Evolutionary conservation across 2,113 vertebrate genomes (phyloP).

Genomic region (Donacobius atricapilla): DNA sequence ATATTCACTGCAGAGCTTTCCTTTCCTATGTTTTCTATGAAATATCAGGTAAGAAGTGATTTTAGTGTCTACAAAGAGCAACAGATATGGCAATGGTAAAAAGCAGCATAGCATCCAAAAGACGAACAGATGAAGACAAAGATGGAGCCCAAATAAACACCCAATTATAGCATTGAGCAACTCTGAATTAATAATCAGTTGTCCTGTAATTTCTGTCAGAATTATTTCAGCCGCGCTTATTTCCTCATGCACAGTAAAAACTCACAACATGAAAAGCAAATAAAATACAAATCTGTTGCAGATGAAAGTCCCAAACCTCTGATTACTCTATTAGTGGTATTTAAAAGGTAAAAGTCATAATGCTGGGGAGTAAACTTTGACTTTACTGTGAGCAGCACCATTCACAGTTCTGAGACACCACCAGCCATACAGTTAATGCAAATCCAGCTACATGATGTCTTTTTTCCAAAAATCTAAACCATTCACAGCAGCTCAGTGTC

Average conservation of each 20-base stretch:
- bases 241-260: neutral
- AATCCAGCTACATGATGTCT: neutral
- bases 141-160: neutral
- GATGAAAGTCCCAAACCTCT: neutral
- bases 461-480: neutral
- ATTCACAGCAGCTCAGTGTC: neutral
- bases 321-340: neutral
- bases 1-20: neutral
- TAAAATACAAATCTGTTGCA: neutral
- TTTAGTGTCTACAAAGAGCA: neutral
- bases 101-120: neutral
- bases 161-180: neutral
- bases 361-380: neutral
- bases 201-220: neutral
- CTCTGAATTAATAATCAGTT: neutral
- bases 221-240: neutral
- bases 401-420: neutral
- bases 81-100: neutral
- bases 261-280: neutral
- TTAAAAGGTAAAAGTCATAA: neutral
- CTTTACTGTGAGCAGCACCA: neutral
- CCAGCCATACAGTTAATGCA: neutral
- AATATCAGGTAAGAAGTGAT: neutral
- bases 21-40: neutral
- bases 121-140: neutral